Percentiles rank a stretch among this genome's conserved stretches.
Conservation (phyloP, 2,113 vertebrate genomes). For the Poecilia latipinna region DNA sequence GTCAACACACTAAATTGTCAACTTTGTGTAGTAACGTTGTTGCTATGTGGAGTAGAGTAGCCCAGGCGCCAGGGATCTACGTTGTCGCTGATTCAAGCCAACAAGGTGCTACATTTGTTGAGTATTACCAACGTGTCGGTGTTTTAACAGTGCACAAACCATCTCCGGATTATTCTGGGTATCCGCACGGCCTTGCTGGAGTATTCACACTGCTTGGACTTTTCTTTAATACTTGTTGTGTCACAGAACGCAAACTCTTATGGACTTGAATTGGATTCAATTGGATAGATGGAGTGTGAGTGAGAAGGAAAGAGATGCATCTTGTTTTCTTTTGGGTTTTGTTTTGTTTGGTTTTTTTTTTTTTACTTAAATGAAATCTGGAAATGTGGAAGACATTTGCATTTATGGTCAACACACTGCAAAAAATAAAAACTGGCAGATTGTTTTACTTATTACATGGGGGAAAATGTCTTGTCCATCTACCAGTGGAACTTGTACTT, state of each 20-base stretch:
- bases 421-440: too few relatives aligned
- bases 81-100: constrained; percentile 52
- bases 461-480: too few relatives aligned
- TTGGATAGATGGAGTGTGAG: not conserved
- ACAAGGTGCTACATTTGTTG: constrained; percentile 70
- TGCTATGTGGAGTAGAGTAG: constrained; percentile 80
- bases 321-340: not conserved
- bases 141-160: constrained; percentile 38
- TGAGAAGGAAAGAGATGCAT: not conserved
- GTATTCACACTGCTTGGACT: not conserved
- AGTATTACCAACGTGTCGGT: constrained; percentile 57
- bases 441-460: too few relatives aligned
- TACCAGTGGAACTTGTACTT: too few relatives aligned
- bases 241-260: not conserved
- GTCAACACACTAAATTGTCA: constrained; percentile 79
- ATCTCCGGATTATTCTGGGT: not conserved
- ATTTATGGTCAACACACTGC: not conserved
- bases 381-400: not conserved
- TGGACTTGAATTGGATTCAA: not conserved
- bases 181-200: not conserved
- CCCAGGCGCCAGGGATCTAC: constrained; percentile 70
- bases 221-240: not conserved
- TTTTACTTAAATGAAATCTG: not conserved
- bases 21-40: constrained; percentile 83
- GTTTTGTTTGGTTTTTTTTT: not conserved